Evolutionary conservation across 2,888 invertebrate genomes (phyloP), one percentile per base, ranked within the genome.

Genomic region (Agrochola macilenta): DNA sequence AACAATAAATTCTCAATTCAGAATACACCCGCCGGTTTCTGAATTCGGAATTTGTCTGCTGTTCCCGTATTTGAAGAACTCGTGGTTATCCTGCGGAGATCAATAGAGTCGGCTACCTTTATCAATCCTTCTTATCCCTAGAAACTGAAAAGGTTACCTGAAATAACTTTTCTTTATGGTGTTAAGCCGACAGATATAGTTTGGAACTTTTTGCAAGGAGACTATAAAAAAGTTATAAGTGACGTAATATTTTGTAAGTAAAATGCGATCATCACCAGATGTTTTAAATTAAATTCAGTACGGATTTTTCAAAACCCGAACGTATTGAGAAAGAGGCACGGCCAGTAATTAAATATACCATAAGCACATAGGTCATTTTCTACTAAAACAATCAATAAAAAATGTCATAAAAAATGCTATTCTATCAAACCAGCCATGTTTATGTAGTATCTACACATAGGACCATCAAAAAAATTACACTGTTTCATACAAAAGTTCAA

Each of bases 71-170:
- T 70, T 58, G 26, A 57, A 66, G 23, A 43, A n/a, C n/a, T n/a
- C 3, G 14, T 30, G 61, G 65, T 49, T 57, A 61, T 58, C 12
- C 20, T 5, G 43, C 49, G 30, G 14, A 39, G 23, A 70, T 57
- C 35, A 57, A 65, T 64, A 71, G 17, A 57, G 39, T 57, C 5
- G n/a, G 14, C 14, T 20, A 81, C 83, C 80, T 81, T 82, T 61
- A 70, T 81, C 69, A 83, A 66, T 77, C 66, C 23, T 57, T 83
- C 70, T 81, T 69, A 81, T 66, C 65, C 30, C 26, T 52, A 26
- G 39, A 63, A 76, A 63, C 26, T 68, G 63, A 30, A 79, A 82
- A 66, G 57, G 64, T 64, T 52, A 58, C 49, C 64, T 35, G 30
- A 52, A 71, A 71, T 39, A 58, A 0, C 23, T 57, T 57, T 71